These are phyloP conservation scores for Prenolepis imparis DNA, from an alignment of 2,888 invertebrate genomes.

Conservation along the genomic window DNA sequence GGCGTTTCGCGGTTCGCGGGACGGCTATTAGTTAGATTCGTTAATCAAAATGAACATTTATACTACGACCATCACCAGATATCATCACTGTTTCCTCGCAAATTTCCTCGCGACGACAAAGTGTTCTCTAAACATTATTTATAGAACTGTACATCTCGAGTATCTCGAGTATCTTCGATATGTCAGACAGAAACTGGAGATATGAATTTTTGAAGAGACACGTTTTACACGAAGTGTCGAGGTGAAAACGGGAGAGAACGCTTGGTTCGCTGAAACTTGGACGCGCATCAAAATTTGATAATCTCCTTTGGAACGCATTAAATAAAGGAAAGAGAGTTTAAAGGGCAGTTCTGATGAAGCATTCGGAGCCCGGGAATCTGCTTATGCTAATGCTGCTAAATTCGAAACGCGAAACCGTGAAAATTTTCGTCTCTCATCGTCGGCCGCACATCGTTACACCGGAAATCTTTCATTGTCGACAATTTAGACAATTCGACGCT, in stretches of 20 bases:
- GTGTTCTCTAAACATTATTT: not conserved
- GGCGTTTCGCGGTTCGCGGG: slow-evolving; percentile 42
- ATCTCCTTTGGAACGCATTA: not conserved
- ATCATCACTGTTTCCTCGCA: not conserved
- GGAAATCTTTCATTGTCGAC: slow-evolving; percentile 73
- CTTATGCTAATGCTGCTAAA: not conserved
- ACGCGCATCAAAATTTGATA: not conserved
- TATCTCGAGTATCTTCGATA: not conserved
- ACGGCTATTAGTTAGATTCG: slow-evolving; percentile 50
- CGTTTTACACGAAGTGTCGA: not conserved
- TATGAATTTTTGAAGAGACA: not conserved
- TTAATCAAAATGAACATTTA: slow-evolving; percentile 51
- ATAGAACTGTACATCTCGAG: not conserved
- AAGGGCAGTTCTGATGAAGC: not conserved
- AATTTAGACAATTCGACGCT: slow-evolving; percentile 72
- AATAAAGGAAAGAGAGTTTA: not conserved
- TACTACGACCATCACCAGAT: not conserved
- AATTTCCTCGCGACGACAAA: not conserved
- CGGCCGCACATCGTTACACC: slow-evolving; percentile 47
- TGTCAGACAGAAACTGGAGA: not conserved
- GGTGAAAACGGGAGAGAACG: not conserved
- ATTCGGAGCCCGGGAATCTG: not conserved
- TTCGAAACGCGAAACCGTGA: slow-evolving; percentile 59
- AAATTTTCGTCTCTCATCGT: slow-evolving; percentile 50
- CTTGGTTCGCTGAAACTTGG: not conserved